A percentile compares a stretch with the other conserved stretches of the same genome.
These are phyloP conservation scores for Dendrocincla tyrannina DNA, from an alignment of 2,797 vertebrate genomes.

Conservation along the genomic window DNA sequence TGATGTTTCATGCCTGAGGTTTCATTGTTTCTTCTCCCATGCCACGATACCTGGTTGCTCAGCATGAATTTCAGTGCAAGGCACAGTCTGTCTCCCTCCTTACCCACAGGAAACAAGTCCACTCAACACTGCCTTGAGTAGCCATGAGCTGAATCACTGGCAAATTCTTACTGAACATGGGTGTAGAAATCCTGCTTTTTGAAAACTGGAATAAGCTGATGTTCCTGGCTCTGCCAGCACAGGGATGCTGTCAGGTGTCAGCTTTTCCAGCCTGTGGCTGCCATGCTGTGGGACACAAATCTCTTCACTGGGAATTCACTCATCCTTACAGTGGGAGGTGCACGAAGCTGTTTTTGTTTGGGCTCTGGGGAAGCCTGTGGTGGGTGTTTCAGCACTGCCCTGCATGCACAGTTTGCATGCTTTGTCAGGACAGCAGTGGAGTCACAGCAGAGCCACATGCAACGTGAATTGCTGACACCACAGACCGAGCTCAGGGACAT, in stretches of 20 bases:
- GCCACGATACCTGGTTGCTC: accelerated
- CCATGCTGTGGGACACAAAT: background rate
- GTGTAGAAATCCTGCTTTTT: background rate
- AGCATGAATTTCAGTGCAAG: background rate
- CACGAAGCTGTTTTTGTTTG: background rate
- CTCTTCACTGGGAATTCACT: background rate
- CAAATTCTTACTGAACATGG: background rate
- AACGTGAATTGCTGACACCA: accelerated
- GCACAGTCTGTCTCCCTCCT: background rate
- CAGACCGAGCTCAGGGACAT: too few species aligned
- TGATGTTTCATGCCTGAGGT: accelerated
- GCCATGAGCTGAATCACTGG: background rate
- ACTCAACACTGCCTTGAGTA: background rate
- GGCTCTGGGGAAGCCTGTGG: background rate
- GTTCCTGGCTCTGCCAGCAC: background rate
- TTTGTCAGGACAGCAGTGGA: background rate
- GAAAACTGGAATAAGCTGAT: background rate
- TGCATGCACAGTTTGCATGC: accelerated
- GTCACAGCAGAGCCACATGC: accelerated
- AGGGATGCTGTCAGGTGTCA: background rate
- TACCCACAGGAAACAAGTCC: accelerated
- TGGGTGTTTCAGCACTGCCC: background rate
- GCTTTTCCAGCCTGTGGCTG: background rate
- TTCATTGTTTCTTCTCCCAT: background rate
- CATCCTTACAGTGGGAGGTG: background rate